Evolutionary conservation across 35 echinoderm and acorn worm species (phyloP).

Genomic region (Heliocidaris tuberculata): DNA sequence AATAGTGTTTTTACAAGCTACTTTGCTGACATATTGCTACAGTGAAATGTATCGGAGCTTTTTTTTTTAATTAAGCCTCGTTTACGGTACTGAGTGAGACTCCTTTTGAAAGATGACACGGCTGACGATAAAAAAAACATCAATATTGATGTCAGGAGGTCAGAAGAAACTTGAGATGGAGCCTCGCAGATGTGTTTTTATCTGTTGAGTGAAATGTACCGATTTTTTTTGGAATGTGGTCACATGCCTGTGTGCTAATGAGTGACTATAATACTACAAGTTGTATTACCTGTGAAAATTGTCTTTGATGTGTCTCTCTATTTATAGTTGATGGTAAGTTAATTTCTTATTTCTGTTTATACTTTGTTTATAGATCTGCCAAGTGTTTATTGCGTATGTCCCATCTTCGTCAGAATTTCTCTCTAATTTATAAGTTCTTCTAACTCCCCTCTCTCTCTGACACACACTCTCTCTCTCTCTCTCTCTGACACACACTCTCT

Average conservation of each 20-base stretch:
- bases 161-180: background rate
- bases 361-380: too few relatives aligned
- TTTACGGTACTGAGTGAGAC: background rate
- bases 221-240: background rate
- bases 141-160: background rate
- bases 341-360: background rate
- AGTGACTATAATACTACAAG: background rate
- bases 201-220: constrained; percentile 3
- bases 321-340: background rate
- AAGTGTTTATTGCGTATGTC: too few relatives aligned
- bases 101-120: background rate
- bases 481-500: background rate
- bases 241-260: background rate
- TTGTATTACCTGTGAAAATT: background rate
- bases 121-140: background rate
- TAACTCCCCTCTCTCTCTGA: too few relatives aligned
- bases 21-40: background rate
- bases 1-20: background rate
- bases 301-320: background rate
- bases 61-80: background rate
- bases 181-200: background rate
- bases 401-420: too few relatives aligned
- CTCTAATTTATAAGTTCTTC: too few relatives aligned
- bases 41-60: background rate
- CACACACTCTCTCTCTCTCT: too few relatives aligned